These are phyloP conservation scores for Homarus americanus DNA, from an alignment of 1,140 invertebrate species.

Conservation along the genomic window DNA sequence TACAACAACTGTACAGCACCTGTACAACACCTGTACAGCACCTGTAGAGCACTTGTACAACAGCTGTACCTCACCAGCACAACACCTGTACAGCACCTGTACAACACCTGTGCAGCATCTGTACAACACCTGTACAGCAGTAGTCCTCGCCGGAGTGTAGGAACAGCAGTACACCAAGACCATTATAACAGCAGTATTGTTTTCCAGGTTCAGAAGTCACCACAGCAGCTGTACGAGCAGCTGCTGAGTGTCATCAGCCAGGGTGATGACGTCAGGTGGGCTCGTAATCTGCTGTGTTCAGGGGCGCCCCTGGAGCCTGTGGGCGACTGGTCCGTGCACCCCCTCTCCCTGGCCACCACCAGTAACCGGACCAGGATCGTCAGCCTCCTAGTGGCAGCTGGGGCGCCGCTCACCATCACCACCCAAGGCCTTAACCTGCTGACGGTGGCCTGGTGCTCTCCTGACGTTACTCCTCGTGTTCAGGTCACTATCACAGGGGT, in stretches of 20 bases:
- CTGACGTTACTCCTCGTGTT: slow-evolving; percentile 24
- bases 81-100: too few species aligned
- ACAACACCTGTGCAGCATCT: too few species aligned
- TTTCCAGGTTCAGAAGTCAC: too few species aligned
- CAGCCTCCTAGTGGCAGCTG: slow-evolving; percentile 17
- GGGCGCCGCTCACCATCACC: slow-evolving; percentile 42
- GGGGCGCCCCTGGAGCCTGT: slow-evolving; percentile 29
- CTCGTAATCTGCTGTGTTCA: neutral
- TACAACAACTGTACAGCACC: too few species aligned
- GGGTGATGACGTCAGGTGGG: slow-evolving; percentile 12
- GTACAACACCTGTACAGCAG: too few species aligned
- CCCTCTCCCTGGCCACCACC: slow-evolving; percentile 34
- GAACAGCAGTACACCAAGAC: too few species aligned
- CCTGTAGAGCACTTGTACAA: too few species aligned
- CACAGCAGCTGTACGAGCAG: slow-evolving; percentile 12
- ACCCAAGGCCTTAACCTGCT: slow-evolving; percentile 11
- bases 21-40: too few species aligned
- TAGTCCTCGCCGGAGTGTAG: too few species aligned
- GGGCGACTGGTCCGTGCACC: slow-evolving; percentile 11
- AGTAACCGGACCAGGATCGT: slow-evolving; percentile 31
- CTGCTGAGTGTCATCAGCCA: slow-evolving; percentile 24
- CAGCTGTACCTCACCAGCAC: too few species aligned
- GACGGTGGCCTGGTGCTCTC: slow-evolving; percentile 30
- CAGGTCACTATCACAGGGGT: too few species aligned
- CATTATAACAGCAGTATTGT: too few species aligned